phyloP scores from a whole-genome alignment of 2,888 invertebrate species.

The Xanthia icteritia region DNA sequence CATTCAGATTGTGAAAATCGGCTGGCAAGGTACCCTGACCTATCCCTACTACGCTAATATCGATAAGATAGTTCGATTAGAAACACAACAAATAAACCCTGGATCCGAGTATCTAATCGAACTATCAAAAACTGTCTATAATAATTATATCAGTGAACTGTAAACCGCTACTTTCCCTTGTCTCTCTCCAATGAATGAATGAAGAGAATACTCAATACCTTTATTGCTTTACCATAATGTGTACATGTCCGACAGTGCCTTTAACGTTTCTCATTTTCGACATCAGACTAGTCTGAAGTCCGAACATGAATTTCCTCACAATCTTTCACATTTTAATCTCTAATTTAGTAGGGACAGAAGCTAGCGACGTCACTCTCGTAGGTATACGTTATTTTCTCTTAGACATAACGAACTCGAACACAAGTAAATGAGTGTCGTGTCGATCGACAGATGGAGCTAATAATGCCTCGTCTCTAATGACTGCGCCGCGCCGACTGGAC shows the following conservation, averaged over 20 bases:
- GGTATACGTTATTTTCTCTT: conserved; percentile 15
- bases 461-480: conserved; percentile 63
- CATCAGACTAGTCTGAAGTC: background rate
- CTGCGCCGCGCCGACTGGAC: conserved; percentile 23
- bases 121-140: too few species aligned
- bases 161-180: too few species aligned
- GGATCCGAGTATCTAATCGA: background rate
- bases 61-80: background rate
- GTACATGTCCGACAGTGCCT: background rate
- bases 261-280: background rate
- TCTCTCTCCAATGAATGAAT: background rate
- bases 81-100: background rate
- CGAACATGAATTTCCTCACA: background rate
- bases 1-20: background rate
- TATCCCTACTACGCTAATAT: background rate
- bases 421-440: conserved; percentile 70
- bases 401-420: conserved; percentile 37
- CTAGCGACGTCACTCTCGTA: background rate
- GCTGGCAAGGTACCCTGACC: background rate
- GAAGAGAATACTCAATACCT: too few species aligned
- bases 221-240: too few species aligned
- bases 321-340: background rate
- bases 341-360: background rate
- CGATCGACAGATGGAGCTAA: conserved; percentile 73
- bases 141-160: too few species aligned